Evolutionary conservation across 2,888 invertebrate genomes (phyloP), one percentile per base, ranked within the genome.

Genomic region (Leptura quadrifasciata): DNA sequence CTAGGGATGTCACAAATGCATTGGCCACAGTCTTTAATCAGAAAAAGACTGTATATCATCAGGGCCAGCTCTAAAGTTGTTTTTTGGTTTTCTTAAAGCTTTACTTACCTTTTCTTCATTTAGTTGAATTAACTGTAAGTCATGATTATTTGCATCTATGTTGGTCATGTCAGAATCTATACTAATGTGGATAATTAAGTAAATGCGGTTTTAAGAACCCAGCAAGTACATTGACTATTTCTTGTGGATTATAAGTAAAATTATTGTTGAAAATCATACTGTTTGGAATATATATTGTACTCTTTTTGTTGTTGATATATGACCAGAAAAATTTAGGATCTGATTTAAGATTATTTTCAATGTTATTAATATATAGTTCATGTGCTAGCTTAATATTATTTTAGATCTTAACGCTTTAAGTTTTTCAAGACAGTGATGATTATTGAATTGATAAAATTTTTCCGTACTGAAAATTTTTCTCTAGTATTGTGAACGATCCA

Each of bases 21-120:
- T 17, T n/a, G 6, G 61, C n/a, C n/a, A 61, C 35, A 61, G 18
- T 61, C 31, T 35, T 61, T 31, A 61, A 17, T 61, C n/a, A n/a
- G 35, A 35, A 61, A 61, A 61, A 1, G 61, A 27, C 1, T 31
- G 61, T 35, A 61, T 35, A 18, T 35, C 61, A 35, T 61, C 61
- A 35, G 31, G 61, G 17, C 61, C 61, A n/a, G 61, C 18, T 17
- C 18, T 61, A 18, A 61, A 35, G 17, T 60, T 61, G n/a, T 61
- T 61, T 61, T 61, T 35, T 9, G 35, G 18, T 17, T 35, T 61
- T 17, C 18, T 61, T 1, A 61, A 35, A 3, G 35, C 61, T 17
- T 1, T 35, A 17, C 12, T 8, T 8, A 61, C 35, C 2, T 61
- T 35, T 10, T 61, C 31, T 8, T 35, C 61, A 9, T 5, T 31